Evolutionary conservation across 2,113 vertebrate genomes (phyloP), one percentile per base, ranked within the genome.

Genomic region (Pluvialis apricaria): DNA sequence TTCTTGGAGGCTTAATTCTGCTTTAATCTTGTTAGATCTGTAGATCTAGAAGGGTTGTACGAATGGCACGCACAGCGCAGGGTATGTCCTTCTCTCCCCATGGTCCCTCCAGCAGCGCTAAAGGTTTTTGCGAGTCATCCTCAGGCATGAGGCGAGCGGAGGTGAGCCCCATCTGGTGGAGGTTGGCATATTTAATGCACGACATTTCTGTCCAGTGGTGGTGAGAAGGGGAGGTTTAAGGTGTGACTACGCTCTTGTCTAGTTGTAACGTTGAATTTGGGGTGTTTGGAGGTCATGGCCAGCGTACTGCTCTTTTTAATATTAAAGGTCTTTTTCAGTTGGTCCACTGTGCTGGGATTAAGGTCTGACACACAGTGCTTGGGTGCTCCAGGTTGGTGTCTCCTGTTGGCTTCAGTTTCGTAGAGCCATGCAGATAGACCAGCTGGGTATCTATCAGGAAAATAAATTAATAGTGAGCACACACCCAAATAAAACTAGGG

Each of bases 81-180:
- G n/a, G 31, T 10, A 9, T 18, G 9, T 38, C 17, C 91, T 44
- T 28, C 58, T 66, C 15, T 80, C 44, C 73, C 45, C 45, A 0
- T 7, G 10, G 57, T 19, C 24, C 15, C 65, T 70, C 21, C 54
- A 34, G 55, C 40, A 13, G 42, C 36, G 2, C 14, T 9, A 26
- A 72, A 72, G 72, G 14, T 82, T 73, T 93, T 77, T 78, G 42
- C 55, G 42, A 55, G 22, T 14, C 5, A 1, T 19, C 44, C 76
- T 60, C 2, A 0, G 62, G 42, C 36, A 55, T 5, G 1, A 10
- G 1, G 8, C 17, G 24, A 4, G 29, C 1, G 66, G 22, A 54
- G 47, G 44, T 10, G 82, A 90, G 42, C 55, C 13, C 3, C 1
- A 0, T 42, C n/a, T 38, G 22, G 40, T 8, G 29, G 36, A 52